Base-by-base conservation (phyloP, 1,140 invertebrate genomes). In the Apolygus lucorum region DNA sequence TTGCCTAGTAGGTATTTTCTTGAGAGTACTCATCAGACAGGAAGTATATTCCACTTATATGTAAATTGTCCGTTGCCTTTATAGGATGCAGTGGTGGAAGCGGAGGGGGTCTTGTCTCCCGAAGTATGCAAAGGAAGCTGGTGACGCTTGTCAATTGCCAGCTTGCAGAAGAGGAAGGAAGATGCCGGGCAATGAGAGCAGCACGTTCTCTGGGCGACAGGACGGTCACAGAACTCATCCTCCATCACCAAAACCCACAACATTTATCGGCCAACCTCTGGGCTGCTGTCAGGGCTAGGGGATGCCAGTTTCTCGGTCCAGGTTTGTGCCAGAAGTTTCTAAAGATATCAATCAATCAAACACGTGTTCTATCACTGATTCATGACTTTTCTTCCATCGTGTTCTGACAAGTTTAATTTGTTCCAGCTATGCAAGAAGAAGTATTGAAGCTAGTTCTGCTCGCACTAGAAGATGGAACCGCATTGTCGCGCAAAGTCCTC, bases 241-340 rank as follows among this genome's bases (percentile, higher is more conserved):
- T 97, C 11, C 92, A 95, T 75, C 94, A 98, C 79, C 90, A 97
- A 81, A 95, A 95, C 82, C 90, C 92, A 28, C 90, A 94, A 75
- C 92, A 96, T 76, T 79, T 96, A 1, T 95, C 92, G 66, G 89
- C 92, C 4, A 95, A 95, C 81, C 81, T 99, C 21, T 99, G 97
- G 97, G 93, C 95, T 42, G 96, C 96, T 62, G 96, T 99, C 1
- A 80, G 97, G 70, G 92, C 94, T 1, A 84, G 96, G 68, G 96
- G 97, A 29, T 99, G 97, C 79, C 97, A 99, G 79, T 99, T 99
- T 81, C 86, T 99, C 17, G 97, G 97, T n/a, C 96, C 96, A 73
- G 88, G 87, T 87, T 79, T n/a, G n/a, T n/a, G n/a, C n/a, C n/a
- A n/a, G n/a, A n/a, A n/a, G n/a, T n/a, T n/a, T n/a, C n/a, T n/a